Conservation (phyloP, 53 echinoderm and acorn worm genomes). For the Henricia sp. region DNA sequence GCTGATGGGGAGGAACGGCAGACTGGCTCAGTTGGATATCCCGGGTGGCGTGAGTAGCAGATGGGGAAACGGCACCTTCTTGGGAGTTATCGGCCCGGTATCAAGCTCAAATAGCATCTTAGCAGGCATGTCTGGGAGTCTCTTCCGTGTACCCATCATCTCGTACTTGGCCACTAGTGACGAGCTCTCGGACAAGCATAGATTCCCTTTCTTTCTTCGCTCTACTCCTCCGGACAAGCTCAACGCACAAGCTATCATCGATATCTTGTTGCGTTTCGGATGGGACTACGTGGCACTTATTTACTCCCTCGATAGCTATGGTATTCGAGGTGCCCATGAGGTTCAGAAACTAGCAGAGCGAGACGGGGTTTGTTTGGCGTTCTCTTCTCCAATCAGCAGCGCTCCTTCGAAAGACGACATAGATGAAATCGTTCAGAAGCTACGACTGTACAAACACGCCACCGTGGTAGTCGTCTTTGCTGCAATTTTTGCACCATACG, state of each 20-base stretch:
- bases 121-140: conserved; percentile 15
- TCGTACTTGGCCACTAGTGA: conserved; percentile 62
- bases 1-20: not conserved
- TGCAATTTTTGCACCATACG: not conserved
- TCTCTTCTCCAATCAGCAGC: conserved; percentile 1
- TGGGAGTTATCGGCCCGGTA: conserved; percentile 38
- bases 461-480: conserved; percentile 55
- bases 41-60: not conserved
- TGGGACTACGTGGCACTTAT: conserved; percentile 55
- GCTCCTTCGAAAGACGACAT: not conserved
- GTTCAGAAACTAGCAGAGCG: conserved; percentile 31
- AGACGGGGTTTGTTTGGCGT: conserved; percentile 44
- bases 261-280: conserved; percentile 23
- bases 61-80: not conserved
- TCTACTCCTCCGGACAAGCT: conserved; percentile 53
- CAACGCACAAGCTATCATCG: conserved; percentile 56
- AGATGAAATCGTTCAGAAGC: conserved; percentile 37
- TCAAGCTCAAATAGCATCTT: conserved; percentile 46
- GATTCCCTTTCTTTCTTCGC: conserved; percentile 54
- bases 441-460: not conserved
- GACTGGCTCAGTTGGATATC: conserved; percentile 4
- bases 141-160: conserved; percentile 49
- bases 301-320: conserved; percentile 50
- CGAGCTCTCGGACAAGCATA: conserved; percentile 49
- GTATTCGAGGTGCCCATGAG: conserved; percentile 50